A percentile compares a stretch with the other conserved stretches of the same genome.
These are phyloP conservation scores for Scaptodrosophila latifasciaeformis DNA, from an alignment of 2,888 invertebrate genomes.

Conservation along the genomic window DNA sequence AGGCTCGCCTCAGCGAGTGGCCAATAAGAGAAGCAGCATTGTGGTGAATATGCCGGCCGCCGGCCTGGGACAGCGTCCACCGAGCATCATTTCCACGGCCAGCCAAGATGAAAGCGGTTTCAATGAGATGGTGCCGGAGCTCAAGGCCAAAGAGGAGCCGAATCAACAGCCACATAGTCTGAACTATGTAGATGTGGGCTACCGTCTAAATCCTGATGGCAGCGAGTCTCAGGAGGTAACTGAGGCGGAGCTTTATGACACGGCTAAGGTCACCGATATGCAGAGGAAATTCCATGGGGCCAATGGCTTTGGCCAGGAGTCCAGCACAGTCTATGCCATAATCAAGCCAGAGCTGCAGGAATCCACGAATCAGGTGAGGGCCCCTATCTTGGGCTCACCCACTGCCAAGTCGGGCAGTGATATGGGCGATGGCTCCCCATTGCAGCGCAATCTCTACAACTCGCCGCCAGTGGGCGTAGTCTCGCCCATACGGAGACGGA, in stretches of 20 bases:
- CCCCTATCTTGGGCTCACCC: slow-evolving; percentile 45
- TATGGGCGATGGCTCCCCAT: slow-evolving; percentile 34
- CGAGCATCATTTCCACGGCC: slow-evolving; percentile 81
- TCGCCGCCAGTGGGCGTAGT: slow-evolving; percentile 71
- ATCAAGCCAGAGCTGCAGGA: slow-evolving; percentile 72
- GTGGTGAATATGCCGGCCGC: slow-evolving; percentile 80
- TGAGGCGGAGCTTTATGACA: slow-evolving; percentile 74
- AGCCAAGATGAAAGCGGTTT: slow-evolving; percentile 82
- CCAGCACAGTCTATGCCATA: slow-evolving; percentile 74
- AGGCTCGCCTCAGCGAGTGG: slow-evolving; percentile 67
- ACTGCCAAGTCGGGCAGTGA: slow-evolving; percentile 34
- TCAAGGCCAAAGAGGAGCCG: slow-evolving; percentile 78
- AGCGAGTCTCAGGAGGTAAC: slow-evolving; percentile 73
- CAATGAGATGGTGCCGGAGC: slow-evolving; percentile 83
- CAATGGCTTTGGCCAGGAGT: slow-evolving; percentile 71
- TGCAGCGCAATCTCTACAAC: slow-evolving; percentile 48
- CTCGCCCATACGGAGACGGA: slow-evolving; percentile 64
- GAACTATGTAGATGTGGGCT: slow-evolving; percentile 75
- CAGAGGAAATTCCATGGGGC: slow-evolving; percentile 72
- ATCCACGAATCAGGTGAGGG: slow-evolving; percentile 36
- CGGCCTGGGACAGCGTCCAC: slow-evolving; percentile 79
- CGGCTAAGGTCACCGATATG: slow-evolving; percentile 70
- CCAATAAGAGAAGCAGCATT: slow-evolving; percentile 79
- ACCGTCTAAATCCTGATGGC: slow-evolving; percentile 75
- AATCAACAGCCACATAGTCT: slow-evolving; percentile 58